Evolutionary conservation across 1,140 invertebrate genomes (phyloP).

Genomic region (Adelges cooleyi): DNA sequence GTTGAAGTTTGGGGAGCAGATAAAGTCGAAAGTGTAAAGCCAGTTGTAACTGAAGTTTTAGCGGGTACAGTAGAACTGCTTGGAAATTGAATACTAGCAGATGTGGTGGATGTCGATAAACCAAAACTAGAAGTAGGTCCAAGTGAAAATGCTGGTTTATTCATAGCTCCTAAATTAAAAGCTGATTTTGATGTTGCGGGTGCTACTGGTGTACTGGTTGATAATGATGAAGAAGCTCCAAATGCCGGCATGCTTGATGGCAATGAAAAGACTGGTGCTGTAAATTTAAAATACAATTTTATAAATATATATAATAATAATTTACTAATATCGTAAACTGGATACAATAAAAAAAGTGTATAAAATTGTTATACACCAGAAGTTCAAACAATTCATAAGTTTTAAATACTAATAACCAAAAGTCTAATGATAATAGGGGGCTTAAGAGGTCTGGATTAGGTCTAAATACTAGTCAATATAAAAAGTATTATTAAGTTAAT

Average conservation of each 20-base stretch:
- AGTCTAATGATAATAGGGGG: too few relatives aligned
- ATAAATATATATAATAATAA: too few relatives aligned
- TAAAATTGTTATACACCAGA: too few relatives aligned
- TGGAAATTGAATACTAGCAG: background rate
- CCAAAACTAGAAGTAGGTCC: background rate
- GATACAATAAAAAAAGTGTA: too few relatives aligned
- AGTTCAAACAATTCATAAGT: too few relatives aligned
- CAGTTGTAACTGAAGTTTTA: constrained; percentile 3
- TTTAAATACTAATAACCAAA: too few relatives aligned
- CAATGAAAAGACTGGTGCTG: background rate
- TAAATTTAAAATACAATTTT: background rate
- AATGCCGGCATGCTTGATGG: background rate
- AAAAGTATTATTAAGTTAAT: too few relatives aligned
- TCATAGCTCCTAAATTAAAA: background rate
- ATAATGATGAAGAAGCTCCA: background rate
- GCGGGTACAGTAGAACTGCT: background rate
- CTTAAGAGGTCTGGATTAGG: too few relatives aligned
- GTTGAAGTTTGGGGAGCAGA: background rate
- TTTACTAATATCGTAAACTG: too few relatives aligned
- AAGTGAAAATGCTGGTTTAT: background rate
- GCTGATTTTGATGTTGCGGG: background rate
- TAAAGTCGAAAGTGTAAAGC: background rate
- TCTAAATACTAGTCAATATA: too few relatives aligned
- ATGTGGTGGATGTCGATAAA: background rate
- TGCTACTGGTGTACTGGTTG: background rate